Base-by-base conservation (phyloP, 2,888 invertebrate species). In the Parapristionchus giblindavisi region DNA sequence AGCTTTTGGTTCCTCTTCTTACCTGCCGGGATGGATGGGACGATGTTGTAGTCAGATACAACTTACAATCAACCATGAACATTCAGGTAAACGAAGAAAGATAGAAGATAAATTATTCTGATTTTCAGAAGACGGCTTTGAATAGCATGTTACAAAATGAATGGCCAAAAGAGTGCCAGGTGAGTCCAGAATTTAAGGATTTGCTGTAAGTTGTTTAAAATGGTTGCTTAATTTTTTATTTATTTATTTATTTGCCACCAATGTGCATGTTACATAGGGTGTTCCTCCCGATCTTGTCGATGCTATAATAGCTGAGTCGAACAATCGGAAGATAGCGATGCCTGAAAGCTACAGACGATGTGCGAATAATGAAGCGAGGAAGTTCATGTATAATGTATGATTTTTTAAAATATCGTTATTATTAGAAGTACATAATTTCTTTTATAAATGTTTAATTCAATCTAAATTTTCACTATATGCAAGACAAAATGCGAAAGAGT, bases 261-360 rank as follows among this genome's bases (percentile, higher is more conserved):
- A 11, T 56, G 27, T 27, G 11, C 6, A 0, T 27, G 54, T 1
- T 14, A 29, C 38, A 27, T 32, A 65, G 63, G 17, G 43, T 21
- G 63, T 65, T n/a, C 63, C 63, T 21, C 63, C 63, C 63, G 63
- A 17, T 24, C 63, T 65, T 21, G 63, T 65, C 17, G 63, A 65
- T 27, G 63, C 63, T 3, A 65, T 65, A 21, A 65, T 65, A 14
- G 63, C 63, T 6, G 63, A 65, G 29, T 32, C 43, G 17, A 6
- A 5, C 17, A 27, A 65, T 27, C 40, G 43, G 43, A 43, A 65
- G 29, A 43, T 65, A 17, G 29, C 40, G 43, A 65, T 65, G 63
- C 63, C 63, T 21, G 63, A 65, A 1, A 32, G 43, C 29, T 65
- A 43, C 63, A 65, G 43, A 43, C 6, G 43, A 17, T 65, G 63